Percentiles rank a stretch among this genome's conserved stretches.
Conservation (phyloP, 2,797 vertebrate species). For the Scyliorhinus canicula region DNA sequence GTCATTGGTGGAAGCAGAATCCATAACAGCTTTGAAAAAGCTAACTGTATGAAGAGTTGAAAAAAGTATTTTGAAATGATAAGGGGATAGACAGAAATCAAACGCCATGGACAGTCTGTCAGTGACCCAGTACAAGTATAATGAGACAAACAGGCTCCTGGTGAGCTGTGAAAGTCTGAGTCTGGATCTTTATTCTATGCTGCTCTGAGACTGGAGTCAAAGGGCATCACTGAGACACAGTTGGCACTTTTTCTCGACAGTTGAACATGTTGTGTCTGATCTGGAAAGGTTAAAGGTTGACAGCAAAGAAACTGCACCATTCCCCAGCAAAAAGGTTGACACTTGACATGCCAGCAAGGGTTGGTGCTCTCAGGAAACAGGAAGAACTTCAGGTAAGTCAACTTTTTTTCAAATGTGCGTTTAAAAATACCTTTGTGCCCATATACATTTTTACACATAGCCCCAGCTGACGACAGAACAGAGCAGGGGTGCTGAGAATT, state of each 20-base stretch:
- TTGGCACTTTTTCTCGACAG: background rate
- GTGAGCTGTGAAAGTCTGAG: background rate
- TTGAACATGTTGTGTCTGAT: background rate
- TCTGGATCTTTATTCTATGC: background rate
- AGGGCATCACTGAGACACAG: background rate
- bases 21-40: background rate
- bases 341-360: background rate
- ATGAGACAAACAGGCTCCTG: background rate
- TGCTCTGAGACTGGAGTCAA: background rate
- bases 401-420: background rate
- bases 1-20: background rate
- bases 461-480: background rate
- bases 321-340: background rate
- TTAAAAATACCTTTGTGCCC: background rate
- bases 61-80: no score
- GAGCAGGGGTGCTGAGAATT: background rate
- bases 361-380: background rate
- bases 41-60: background rate
- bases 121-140: background rate
- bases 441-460: background rate
- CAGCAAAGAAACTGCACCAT: background rate
- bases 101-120: background rate
- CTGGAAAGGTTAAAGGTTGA: background rate
- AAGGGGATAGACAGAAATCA: background rate
- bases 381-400: background rate